phyloP scores from a whole-genome alignment of 2,113 vertebrate species.

The Alectura lathami region DNA sequence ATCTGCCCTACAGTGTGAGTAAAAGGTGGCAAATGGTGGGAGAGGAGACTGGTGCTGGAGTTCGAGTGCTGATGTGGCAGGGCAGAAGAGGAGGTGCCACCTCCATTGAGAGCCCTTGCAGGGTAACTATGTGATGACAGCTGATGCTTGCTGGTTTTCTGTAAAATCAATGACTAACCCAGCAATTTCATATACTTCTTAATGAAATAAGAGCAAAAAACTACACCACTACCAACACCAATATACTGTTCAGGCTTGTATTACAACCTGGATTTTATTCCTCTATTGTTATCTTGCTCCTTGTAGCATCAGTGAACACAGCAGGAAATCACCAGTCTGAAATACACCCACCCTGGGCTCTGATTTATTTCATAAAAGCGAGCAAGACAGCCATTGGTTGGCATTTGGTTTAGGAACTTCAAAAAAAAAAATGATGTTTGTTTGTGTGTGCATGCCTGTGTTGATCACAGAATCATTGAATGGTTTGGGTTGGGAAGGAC shows the following conservation, averaged over 20 bases:
- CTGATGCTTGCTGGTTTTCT: not conserved
- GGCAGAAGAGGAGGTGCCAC: not conserved
- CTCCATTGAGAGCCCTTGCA: not conserved
- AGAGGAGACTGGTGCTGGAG: not conserved
- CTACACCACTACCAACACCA: not conserved
- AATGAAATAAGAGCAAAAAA: not conserved
- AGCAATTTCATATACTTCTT: not conserved
- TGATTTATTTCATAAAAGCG: not conserved
- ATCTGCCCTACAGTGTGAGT: not conserved
- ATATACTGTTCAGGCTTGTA: not conserved
- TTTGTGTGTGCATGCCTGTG: not conserved
- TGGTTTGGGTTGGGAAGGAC: too few species aligned
- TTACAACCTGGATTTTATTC: conserved; percentile 33
- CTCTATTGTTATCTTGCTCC: not conserved
- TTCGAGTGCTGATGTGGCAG: not conserved
- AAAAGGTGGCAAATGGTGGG: not conserved
- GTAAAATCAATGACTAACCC: not conserved
- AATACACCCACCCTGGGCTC: not conserved
- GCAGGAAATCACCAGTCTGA: not conserved
- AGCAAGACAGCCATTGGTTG: not conserved
- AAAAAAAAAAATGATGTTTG: not conserved
- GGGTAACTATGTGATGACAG: not conserved
- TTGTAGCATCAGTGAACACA: conserved; percentile 3
- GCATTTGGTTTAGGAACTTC: not conserved
- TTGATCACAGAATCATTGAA: too few species aligned